phyloP scores from a whole-genome alignment of 2,113 vertebrate species.

The Porphyrio hochstetteri region DNA sequence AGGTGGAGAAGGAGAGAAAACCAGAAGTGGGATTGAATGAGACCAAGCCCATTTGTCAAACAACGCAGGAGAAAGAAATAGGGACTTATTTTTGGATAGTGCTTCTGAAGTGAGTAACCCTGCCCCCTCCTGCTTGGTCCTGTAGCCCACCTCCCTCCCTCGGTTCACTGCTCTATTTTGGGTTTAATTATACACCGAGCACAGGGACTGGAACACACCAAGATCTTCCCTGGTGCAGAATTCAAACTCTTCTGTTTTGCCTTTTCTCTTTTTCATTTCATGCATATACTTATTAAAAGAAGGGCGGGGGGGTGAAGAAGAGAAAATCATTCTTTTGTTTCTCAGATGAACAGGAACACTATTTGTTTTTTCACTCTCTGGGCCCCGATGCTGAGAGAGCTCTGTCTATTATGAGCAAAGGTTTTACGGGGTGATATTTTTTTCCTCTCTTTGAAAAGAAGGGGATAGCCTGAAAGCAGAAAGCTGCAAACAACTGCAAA shows the following conservation, averaged over 20 bases:
- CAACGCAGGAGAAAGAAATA: neutral
- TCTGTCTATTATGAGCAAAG: neutral
- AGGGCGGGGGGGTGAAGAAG: neutral
- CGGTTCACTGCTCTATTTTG: slow-evolving; percentile 62
- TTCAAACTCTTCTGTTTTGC: slow-evolving; percentile 18
- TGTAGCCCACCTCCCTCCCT: slow-evolving; percentile 23
- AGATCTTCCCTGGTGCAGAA: slow-evolving; percentile 35
- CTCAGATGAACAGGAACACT: neutral
- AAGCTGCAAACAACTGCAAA: neutral
- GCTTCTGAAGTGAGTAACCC: slow-evolving; percentile 54
- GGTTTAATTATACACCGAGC: slow-evolving; percentile 62
- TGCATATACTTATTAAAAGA: neutral
- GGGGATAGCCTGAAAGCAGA: neutral
- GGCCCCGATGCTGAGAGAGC: neutral
- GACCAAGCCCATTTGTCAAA: slow-evolving; percentile 42
- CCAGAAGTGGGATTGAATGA: slow-evolving; percentile 1
- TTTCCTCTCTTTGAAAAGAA: neutral
- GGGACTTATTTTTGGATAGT: slow-evolving; percentile 60
- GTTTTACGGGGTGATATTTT: neutral
- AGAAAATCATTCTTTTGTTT: slow-evolving; percentile 18
- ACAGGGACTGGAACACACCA: slow-evolving; percentile 27
- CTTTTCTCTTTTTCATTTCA: neutral
- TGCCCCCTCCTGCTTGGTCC: neutral
- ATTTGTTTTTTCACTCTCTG: neutral
- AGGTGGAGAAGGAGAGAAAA: neutral